A percentile compares a stretch with the other conserved stretches of the same genome.
Evolutionary conservation across 1,140 invertebrate species (phyloP).

Genomic region (Drosophila novamexicana): DNA sequence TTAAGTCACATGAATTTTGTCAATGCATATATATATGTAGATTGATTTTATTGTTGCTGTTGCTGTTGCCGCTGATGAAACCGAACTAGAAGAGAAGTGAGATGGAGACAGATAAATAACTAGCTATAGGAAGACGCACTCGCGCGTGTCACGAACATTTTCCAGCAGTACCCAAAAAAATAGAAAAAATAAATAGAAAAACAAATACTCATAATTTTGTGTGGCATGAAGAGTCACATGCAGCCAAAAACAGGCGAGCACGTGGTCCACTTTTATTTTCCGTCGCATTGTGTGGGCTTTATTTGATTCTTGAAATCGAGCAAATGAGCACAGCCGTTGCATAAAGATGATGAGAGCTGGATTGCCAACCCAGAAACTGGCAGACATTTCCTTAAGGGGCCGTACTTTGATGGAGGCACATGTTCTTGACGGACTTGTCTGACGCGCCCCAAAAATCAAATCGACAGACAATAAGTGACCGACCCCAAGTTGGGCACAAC

Average conservation of each 20-base stretch:
- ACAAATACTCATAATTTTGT: slow-evolving; percentile 46
- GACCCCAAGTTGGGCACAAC: neutral
- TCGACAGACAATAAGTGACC: slow-evolving; percentile 26
- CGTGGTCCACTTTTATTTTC: slow-evolving; percentile 50
- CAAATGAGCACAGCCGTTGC: slow-evolving; percentile 35
- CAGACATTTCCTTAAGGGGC: slow-evolving; percentile 3
- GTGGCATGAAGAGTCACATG: slow-evolving; percentile 59
- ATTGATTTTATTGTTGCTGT: slow-evolving; percentile 67
- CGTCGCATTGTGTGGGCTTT: slow-evolving; percentile 6
- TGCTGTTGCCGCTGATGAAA: slow-evolving; percentile 54
- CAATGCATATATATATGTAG: slow-evolving; percentile 71
- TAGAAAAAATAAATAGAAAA: slow-evolving; percentile 5
- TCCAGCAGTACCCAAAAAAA: slow-evolving; percentile 41
- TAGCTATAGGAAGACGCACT: slow-evolving; percentile 34
- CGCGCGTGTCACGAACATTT: slow-evolving; percentile 72
- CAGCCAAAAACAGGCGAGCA: slow-evolving; percentile 45
- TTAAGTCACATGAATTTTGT: slow-evolving; percentile 78
- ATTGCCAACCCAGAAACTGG: neutral
- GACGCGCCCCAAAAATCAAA: slow-evolving; percentile 56
- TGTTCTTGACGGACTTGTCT: slow-evolving; percentile 67
- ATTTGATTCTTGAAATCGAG: slow-evolving; percentile 23
- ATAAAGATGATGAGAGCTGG: neutral
- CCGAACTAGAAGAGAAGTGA: slow-evolving; percentile 20
- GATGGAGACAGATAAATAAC: slow-evolving; percentile 9
- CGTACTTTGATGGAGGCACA: slow-evolving; percentile 36